These are phyloP conservation scores for Channallabes apus DNA, from an alignment of 2,797 vertebrate genomes.

Conservation along the genomic window DNA sequence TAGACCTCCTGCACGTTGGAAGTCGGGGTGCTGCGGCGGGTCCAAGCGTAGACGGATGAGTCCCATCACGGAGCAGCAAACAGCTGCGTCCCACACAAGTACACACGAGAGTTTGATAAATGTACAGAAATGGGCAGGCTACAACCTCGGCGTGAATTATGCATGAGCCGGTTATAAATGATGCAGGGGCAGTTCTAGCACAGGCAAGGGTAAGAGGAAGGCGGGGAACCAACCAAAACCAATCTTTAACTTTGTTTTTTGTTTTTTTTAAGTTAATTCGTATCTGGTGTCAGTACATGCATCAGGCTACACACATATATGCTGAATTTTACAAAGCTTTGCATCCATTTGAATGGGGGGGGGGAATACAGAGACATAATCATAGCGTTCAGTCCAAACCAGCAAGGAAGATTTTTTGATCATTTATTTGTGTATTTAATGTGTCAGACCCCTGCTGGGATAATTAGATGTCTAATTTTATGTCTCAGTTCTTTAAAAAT, in stretches of 20 bases:
- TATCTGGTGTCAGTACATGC: constrained; percentile 1
- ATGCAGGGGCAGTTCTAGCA: constrained; percentile 24
- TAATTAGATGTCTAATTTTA: constrained; percentile 47
- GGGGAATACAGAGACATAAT: background rate
- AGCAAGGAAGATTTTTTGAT: background rate
- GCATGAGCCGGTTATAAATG: constrained; percentile 45
- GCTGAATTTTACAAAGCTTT: constrained; percentile 15
- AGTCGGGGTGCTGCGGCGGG: background rate
- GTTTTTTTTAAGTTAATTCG: constrained; percentile 38
- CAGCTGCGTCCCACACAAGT: constrained; percentile 26
- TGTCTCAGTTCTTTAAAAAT: constrained; percentile 13
- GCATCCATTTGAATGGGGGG: background rate
- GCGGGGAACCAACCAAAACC: constrained; percentile 12
- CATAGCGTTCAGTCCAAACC: constrained; percentile 1
- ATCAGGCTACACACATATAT: background rate
- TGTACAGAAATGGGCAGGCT: constrained; percentile 40
- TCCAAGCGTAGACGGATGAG: constrained; percentile 22
- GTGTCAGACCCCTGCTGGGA: constrained; percentile 42
- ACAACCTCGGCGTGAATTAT: constrained; percentile 46
- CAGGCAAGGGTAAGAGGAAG: background rate
- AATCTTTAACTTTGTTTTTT: background rate
- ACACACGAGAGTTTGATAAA: constrained; percentile 45
- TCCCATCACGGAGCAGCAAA: constrained; percentile 40
- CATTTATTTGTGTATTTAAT: constrained; percentile 26
- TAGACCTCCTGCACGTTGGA: constrained; percentile 21